Base-by-base conservation (phyloP, 2,888 invertebrate species). In the Iphiclides podalirius region DNA sequence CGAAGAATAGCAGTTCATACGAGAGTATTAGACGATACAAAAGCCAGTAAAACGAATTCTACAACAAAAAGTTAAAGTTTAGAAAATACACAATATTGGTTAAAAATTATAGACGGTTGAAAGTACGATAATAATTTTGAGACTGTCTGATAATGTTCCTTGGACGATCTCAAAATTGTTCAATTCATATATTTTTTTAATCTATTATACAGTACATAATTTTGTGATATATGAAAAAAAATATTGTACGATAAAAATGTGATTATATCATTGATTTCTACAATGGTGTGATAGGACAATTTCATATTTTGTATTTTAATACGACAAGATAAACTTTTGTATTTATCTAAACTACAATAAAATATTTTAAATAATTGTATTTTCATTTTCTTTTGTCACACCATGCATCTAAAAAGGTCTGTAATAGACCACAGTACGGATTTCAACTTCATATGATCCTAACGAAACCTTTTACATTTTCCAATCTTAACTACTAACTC, bases 151-250 rank as follows among this genome's bases (percentile, higher is more conserved):
- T 79, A 69, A 54, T 57, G 59, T 57, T 59, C 75, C 88, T 88
- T 86, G 81, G 86, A 87, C 86, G 81, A 66, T 82, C 71, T 78
- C 88, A 80, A 78, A 81, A 80, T 84, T 75, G 70, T 72, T 67
- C 65, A 67, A 54, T 55, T 55, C 55, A 55, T 64, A 61, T 62
- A n/a, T n/a, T n/a, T n/a, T 66, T 72, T 68, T 72, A 70, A 55
- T 47, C 55, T 46, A 50, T 17, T 13, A 31, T 37, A 38, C n/a
- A n/a, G n/a, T n/a, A 38, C 9, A 28, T 38, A 26, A n/a, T 28
- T 17, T 31, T 11, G 31, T 3, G 37, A 43, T 35, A 38, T 44
- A 47, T 17, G 28, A 34, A 31, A 43, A 39, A 38, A n/a, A n/a
- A n/a, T n/a, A 33, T 42, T 55, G 41, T 62, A 57, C 54, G 39